Conservation (phyloP, 2,888 invertebrate genomes). For the Orthosia cruda region DNA sequence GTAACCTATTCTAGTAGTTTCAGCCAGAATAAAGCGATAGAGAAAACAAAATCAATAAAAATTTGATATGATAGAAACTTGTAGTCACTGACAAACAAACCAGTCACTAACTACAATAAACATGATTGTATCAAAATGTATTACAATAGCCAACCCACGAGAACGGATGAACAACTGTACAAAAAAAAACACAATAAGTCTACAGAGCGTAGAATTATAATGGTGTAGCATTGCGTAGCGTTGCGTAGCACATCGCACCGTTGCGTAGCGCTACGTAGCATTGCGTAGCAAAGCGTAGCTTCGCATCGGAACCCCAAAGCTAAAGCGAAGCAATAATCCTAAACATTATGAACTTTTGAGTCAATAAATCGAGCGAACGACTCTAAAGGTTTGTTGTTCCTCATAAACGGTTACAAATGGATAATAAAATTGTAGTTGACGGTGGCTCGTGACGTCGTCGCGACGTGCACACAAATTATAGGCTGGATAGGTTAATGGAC, state of each 20-base stretch:
- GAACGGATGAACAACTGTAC: not conserved
- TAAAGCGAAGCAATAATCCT: slow-evolving; percentile 64
- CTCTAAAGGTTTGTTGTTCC: slow-evolving; percentile 76
- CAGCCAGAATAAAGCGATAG: not conserved
- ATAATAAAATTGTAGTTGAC: slow-evolving; percentile 76
- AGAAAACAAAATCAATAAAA: not conserved
- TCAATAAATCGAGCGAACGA: slow-evolving; percentile 80
- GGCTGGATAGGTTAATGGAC: slow-evolving; percentile 61
- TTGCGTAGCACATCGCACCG: not conserved
- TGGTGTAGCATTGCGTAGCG: not conserved
- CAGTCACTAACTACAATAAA: no score
- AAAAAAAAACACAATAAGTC: not conserved
- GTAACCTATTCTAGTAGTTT: no score
- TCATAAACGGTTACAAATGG: slow-evolving; percentile 84
- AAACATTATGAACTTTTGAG: slow-evolving; percentile 81
- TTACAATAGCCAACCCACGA: not conserved
- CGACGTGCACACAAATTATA: slow-evolving; percentile 70
- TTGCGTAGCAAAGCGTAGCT: not conserved
- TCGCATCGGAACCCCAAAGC: slow-evolving; percentile 10
- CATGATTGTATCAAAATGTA: no score
- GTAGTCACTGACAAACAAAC: no score
- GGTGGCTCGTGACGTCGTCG: slow-evolving; percentile 58
- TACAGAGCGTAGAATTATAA: not conserved
- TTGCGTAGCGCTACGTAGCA: not conserved
- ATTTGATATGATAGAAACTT: no score